Conservation (phyloP, 92 coral and sea anemone genomes). For the Parazoanthus atlanticus region DNA sequence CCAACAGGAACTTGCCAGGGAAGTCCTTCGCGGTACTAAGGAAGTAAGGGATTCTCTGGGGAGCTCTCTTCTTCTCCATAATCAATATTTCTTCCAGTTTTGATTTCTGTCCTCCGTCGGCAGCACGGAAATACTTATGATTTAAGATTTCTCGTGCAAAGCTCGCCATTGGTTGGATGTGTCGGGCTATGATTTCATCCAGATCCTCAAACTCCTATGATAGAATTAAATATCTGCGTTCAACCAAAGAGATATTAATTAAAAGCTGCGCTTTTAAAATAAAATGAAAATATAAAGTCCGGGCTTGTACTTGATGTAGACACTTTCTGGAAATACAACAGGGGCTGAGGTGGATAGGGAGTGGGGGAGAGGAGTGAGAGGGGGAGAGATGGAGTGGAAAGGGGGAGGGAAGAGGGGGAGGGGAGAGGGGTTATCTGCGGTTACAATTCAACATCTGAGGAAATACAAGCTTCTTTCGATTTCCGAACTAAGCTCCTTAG, state of each 20-base stretch:
- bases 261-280: neutral
- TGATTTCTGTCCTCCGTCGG: constrained; percentile 79
- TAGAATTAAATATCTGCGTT: neutral
- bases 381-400: no score
- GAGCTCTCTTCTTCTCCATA: constrained; percentile 81
- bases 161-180: constrained; percentile 97
- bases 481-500: no score
- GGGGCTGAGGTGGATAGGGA: neutral
- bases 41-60: constrained; percentile 92
- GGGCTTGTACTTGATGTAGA: no score
- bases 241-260: neutral
- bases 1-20: constrained; percentile 95
- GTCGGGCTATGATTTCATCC: constrained; percentile 98
- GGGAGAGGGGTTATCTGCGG: neutral
- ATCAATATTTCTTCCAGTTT: constrained; percentile 79
- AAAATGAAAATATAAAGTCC: no score
- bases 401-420: no score
- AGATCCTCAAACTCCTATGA: constrained; percentile 96
- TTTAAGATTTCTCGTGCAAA: constrained; percentile 84
- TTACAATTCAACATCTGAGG: no score
- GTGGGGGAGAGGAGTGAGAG: neutral
- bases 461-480: no score
- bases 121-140: constrained; percentile 85
- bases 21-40: constrained; percentile 79
- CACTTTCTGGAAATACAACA: no score